These are phyloP conservation scores for Balaenoptera acutorostrata DNA, from an alignment of 2,113 vertebrate species.

Conservation along the genomic window DNA sequence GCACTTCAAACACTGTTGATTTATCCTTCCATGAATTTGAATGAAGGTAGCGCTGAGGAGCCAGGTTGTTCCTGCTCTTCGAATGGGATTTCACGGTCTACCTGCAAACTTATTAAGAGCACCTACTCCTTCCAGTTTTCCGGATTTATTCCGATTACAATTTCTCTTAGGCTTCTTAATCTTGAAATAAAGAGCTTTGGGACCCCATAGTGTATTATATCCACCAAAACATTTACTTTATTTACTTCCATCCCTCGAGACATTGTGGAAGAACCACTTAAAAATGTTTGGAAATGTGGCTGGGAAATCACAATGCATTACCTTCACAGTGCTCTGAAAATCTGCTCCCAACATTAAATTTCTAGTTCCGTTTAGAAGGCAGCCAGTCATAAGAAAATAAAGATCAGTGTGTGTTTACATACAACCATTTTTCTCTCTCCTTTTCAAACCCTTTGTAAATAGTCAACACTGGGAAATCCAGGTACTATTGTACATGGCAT, in stretches of 20 bases:
- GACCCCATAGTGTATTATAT: background rate
- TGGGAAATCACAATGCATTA: background rate
- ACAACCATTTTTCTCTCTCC: background rate
- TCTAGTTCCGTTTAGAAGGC: background rate
- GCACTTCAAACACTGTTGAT: conserved; percentile 61
- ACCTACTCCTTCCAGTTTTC: conserved; percentile 33
- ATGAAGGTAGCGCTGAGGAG: conserved; percentile 57
- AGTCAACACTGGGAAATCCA: conserved; percentile 27
- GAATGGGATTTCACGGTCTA: conserved; percentile 66
- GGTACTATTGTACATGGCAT: background rate
- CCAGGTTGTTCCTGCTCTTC: conserved; percentile 39
- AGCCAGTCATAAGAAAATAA: background rate
- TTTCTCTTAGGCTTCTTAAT: conserved; percentile 66
- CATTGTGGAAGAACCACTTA: conserved; percentile 4
- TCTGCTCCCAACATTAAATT: background rate
- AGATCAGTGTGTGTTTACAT: background rate
- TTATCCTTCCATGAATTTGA: conserved; percentile 69
- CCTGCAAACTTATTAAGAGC: conserved; percentile 63
- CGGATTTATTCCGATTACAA: conserved; percentile 64
- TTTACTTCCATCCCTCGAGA: conserved; percentile 13
- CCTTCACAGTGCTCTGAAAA: background rate
- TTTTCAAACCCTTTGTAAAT: conserved; percentile 26
- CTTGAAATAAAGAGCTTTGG: conserved; percentile 56
- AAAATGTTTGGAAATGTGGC: background rate
- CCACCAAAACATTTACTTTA: conserved; percentile 34